Conservation (phyloP, 2,888 invertebrate genomes). For the Protodeltote pygarga region DNA sequence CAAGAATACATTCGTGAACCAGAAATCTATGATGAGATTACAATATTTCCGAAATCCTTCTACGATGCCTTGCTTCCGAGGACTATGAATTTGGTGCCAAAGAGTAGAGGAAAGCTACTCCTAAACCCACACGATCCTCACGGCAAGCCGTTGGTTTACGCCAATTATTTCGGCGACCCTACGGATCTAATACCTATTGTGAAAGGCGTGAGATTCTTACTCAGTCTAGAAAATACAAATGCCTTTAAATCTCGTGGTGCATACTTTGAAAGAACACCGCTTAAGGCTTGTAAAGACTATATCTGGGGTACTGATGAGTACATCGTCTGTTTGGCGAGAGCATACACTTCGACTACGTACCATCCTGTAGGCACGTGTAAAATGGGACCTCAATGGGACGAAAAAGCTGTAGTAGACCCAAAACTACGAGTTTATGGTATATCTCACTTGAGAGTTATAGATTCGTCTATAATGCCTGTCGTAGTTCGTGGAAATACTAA, state of each 20-base stretch:
- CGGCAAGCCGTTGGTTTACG: constrained; percentile 89
- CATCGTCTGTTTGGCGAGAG: constrained; percentile 87
- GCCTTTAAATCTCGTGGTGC: constrained; percentile 87
- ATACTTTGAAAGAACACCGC: constrained; percentile 78
- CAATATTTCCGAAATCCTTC: constrained; percentile 84
- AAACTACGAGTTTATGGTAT: constrained; percentile 89
- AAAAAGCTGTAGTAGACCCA: constrained; percentile 89
- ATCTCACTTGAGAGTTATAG: constrained; percentile 88
- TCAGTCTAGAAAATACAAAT: constrained; percentile 85
- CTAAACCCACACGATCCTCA: constrained; percentile 89
- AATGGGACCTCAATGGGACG: constrained; percentile 86
- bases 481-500: constrained; percentile 93
- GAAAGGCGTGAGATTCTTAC: constrained; percentile 86
- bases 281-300: constrained; percentile 87
- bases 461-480: constrained; percentile 93
- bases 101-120: constrained; percentile 87
- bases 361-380: constrained; percentile 75
- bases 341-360: constrained; percentile 85
- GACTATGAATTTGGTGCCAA: constrained; percentile 86
- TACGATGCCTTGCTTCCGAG: constrained; percentile 87
- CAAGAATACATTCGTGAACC: constrained; percentile 86
- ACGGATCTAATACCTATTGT: constrained; percentile 87
- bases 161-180: constrained; percentile 88
- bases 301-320: constrained; percentile 88
- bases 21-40: constrained; percentile 45